These are phyloP conservation scores for Liopterus haemorrhoidalis DNA, from an alignment of 2,888 invertebrate species.

Conservation along the genomic window DNA sequence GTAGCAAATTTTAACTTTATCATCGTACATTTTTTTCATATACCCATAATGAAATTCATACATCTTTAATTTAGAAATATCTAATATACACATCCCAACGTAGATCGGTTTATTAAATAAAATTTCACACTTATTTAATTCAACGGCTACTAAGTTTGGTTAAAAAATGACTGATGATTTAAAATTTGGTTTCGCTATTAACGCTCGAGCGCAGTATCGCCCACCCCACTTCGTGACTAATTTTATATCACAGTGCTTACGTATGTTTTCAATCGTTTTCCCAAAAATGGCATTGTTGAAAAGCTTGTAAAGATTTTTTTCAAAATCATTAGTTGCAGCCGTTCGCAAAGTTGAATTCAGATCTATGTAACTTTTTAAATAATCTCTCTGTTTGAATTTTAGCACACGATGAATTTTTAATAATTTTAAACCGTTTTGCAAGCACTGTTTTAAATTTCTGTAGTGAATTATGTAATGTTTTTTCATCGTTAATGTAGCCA, in stretches of 20 bases:
- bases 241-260: slow-evolving; percentile 37
- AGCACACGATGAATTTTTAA: slow-evolving; percentile 37
- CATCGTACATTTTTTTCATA: slow-evolving; percentile 34
- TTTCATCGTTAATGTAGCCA: slow-evolving; percentile 25
- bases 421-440: slow-evolving; percentile 33
- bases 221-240: slow-evolving; percentile 28
- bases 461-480: slow-evolving; percentile 35
- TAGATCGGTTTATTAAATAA: slow-evolving; percentile 39
- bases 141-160: slow-evolving; percentile 37
- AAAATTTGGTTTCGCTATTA: slow-evolving; percentile 35
- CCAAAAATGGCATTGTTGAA: slow-evolving; percentile 37
- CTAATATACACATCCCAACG: slow-evolving; percentile 37
- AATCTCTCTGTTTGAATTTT: slow-evolving; percentile 40
- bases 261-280: slow-evolving; percentile 41
- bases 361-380: slow-evolving; percentile 41
- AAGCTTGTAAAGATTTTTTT: slow-evolving; percentile 37
- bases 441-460: slow-evolving; percentile 33
- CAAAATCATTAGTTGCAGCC: slow-evolving; percentile 26
- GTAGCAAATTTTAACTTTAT: slow-evolving; percentile 28
- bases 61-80: slow-evolving; percentile 39
- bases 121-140: slow-evolving; percentile 32
- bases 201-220: slow-evolving; percentile 36
- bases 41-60: slow-evolving; percentile 39
- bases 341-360: slow-evolving; percentile 40
- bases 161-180: slow-evolving; percentile 34